Conservation (phyloP, 2,888 invertebrate genomes). For the Phorcus lineatus region DNA sequence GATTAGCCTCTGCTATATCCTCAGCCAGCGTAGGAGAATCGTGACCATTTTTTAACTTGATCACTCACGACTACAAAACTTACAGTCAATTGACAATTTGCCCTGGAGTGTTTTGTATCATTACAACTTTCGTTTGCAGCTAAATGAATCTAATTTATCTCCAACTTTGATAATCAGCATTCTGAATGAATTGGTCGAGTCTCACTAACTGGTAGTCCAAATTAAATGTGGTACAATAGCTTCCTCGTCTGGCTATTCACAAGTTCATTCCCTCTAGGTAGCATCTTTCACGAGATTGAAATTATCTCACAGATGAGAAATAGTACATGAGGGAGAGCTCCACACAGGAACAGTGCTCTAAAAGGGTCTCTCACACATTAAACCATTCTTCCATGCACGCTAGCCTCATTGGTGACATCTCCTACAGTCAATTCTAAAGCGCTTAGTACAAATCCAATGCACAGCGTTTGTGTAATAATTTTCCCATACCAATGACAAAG, state of each 20-base stretch:
- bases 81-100: neutral
- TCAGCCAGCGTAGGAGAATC: too few relatives aligned
- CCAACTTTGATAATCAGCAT: too few relatives aligned
- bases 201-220: too few relatives aligned
- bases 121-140: neutral
- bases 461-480: neutral
- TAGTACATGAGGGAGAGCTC: neutral
- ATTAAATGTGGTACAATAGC: neutral
- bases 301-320: conserved; percentile 1
- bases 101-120: neutral
- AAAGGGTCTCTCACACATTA: neutral
- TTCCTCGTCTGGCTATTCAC: neutral
- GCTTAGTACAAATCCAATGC: neutral
- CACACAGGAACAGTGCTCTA: neutral
- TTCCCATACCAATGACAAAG: neutral
- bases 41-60: too few relatives aligned
- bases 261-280: neutral
- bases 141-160: neutral
- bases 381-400: neutral
- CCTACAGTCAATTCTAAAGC: neutral
- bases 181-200: too few relatives aligned
- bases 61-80: too few relatives aligned
- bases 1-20: too few relatives aligned
- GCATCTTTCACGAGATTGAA: neutral
- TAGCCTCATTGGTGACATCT: neutral